Conservation (phyloP, 2,888 invertebrate species). For the Troglohyphantes excavatus region DNA sequence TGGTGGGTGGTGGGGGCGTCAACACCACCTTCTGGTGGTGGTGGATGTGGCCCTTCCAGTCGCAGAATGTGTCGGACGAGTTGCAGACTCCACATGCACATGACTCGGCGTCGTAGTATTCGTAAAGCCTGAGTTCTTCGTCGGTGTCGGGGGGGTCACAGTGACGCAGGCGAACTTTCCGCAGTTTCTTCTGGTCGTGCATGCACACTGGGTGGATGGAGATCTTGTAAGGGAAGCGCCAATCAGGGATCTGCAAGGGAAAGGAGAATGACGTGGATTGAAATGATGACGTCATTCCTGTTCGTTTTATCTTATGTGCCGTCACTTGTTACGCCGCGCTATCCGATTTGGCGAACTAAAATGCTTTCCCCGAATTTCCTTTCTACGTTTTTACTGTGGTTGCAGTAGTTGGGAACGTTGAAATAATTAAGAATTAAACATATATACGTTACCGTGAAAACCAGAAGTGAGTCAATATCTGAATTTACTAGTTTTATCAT, state of each 20-base stretch:
- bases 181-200: constrained; percentile 88
- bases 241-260: constrained; percentile 88
- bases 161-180: constrained; percentile 87
- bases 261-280: neutral
- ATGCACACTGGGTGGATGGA: constrained; percentile 93
- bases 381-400: too few relatives aligned
- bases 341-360: too few relatives aligned
- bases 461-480: too few relatives aligned
- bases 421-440: too few relatives aligned
- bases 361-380: too few relatives aligned
- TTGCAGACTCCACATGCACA: constrained; percentile 90
- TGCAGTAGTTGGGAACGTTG: too few relatives aligned
- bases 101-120: constrained; percentile 89
- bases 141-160: constrained; percentile 90
- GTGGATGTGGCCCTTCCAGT: constrained; percentile 81
- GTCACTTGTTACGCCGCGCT: too few relatives aligned
- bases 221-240: constrained; percentile 93
- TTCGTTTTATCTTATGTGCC: too few relatives aligned
- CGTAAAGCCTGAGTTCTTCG: constrained; percentile 85
- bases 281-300: too few relatives aligned
- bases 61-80: constrained; percentile 88
- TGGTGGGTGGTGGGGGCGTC: neutral
- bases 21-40: neutral
- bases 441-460: too few relatives aligned
- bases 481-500: too few relatives aligned